Evolutionary conservation across 2,888 invertebrate genomes (phyloP), one percentile per base, ranked within the genome.

Genomic region (Strigamia transsilvanica): DNA sequence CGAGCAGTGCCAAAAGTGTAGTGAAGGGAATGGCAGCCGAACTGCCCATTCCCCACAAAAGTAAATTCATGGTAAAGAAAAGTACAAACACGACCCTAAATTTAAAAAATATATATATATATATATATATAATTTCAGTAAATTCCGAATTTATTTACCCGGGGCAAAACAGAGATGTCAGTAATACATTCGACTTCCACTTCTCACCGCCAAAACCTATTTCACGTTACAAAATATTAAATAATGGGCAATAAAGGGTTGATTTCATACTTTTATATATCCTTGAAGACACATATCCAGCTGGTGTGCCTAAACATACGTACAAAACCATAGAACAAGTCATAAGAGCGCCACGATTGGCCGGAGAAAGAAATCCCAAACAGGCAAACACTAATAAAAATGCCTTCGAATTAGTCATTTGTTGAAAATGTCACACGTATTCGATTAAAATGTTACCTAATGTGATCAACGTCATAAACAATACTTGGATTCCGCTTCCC

Each of bases 311-410:
- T 42, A 99, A 91, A 84, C 98, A 92, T n/a, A 99, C 99, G 90
- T 95, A 99, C 84, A 98, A 91, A 0, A 99, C 95, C 91, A 99
- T 92, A 34, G 97, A 94, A 88, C 98, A 99, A 0, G 99, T 99
- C 98, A 99, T 99, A 83, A 99, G 89, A 0, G 98, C 97, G 10
- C 99, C 99, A 86, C 99, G 93, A 89, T 99, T 99, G 5, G 99
- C 99, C 0, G 99, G 99, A 12, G 98, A 99, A 82, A 99, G 91
- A 90, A 99, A 99, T 82, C 99, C 99, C 84, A 99, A 91, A 88
- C 99, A 99, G n/a, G 99, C 99, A 89, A 99, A 99, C 18, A 95
- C 97, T 92, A 87, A 80, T n/a, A 88, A 87, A 21, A 21, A 85
- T 56, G 21, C n/a, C n/a, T n/a, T n/a, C n/a, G n/a, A 34, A 34